phyloP scores from a whole-genome alignment of 2,113 vertebrate genomes.

The Cacatua alba region DNA sequence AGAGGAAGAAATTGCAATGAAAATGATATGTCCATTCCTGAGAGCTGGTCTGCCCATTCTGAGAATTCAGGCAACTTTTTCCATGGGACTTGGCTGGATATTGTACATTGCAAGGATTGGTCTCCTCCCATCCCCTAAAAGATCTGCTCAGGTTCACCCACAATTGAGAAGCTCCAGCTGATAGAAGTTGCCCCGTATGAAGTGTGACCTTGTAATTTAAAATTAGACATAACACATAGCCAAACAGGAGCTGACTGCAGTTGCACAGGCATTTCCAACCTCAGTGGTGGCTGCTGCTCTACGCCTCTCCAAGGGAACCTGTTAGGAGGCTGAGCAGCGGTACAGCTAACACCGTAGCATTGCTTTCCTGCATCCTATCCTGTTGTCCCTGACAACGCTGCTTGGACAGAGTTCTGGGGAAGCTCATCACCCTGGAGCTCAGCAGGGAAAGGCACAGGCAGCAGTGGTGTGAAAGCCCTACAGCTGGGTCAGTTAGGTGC shows the following conservation, averaged over 20 bases:
- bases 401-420: not conserved
- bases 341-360: accelerated
- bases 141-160: not conserved
- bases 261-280: not conserved
- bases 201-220: not conserved
- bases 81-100: not conserved
- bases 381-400: not conserved
- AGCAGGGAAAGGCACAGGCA: not conserved
- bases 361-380: not conserved
- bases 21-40: accelerated
- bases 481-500: not conserved
- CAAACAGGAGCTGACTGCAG: not conserved
- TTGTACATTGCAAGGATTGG: not conserved
- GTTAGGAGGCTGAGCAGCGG: not conserved
- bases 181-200: not conserved
- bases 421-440: not conserved
- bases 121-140: not conserved
- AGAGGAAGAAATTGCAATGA: not conserved
- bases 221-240: accelerated
- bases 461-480: not conserved
- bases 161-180: not conserved
- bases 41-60: not conserved
- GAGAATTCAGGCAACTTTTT: not conserved
- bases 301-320: not conserved
- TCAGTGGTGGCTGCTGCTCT: not conserved